phyloP scores from a whole-genome alignment of 2,113 vertebrate species.

The Apteryx owenii region DNA sequence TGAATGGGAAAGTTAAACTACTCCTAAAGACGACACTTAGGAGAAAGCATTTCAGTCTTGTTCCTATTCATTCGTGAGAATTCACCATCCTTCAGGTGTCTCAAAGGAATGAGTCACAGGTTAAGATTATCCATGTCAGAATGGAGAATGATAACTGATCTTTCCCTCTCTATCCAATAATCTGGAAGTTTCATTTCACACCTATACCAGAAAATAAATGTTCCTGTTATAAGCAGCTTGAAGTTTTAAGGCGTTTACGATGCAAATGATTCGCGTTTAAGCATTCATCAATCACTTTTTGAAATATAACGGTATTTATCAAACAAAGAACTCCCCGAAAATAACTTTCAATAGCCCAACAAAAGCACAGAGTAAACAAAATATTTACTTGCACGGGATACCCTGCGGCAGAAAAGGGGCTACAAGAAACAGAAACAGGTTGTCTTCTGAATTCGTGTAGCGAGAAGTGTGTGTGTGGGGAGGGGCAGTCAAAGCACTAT shows the following conservation, averaged over 20 bases:
- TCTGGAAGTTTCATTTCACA: neutral
- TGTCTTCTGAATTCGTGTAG: rapidly evolving
- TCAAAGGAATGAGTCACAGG: neutral
- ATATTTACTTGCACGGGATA: neutral
- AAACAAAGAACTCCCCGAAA: neutral
- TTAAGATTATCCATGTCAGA: neutral
- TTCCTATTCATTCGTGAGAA: neutral
- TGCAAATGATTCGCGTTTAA: rapidly evolving
- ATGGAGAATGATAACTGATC: neutral
- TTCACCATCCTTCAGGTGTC: neutral
- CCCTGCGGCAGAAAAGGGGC: neutral
- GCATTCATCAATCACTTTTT: neutral
- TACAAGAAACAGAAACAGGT: neutral
- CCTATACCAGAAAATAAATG: neutral
- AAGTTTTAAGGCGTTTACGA: neutral
- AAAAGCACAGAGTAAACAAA: neutral
- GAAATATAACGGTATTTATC: neutral
- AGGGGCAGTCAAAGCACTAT: rapidly evolving
- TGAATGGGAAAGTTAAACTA: neutral
- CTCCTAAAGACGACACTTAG: neutral
- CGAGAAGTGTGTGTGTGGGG: rapidly evolving
- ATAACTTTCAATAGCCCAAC: neutral
- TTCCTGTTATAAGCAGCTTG: neutral
- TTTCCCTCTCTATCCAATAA: neutral
- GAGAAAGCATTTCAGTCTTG: neutral